Evolutionary conservation across 1,140 invertebrate species (phyloP).

Genomic region (Fopius arisanus): DNA sequence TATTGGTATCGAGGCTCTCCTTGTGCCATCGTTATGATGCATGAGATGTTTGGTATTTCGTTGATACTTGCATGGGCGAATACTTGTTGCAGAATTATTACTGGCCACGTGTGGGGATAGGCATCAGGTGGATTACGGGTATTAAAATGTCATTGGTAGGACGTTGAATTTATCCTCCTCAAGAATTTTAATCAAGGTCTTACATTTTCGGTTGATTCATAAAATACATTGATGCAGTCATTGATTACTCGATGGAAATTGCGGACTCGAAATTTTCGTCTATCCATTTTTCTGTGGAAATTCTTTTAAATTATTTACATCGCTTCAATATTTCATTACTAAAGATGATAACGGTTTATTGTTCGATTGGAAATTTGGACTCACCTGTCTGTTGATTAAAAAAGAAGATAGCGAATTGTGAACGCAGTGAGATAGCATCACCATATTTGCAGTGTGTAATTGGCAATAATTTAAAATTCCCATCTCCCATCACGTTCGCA

Average conservation of each 20-base stretch:
- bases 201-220: no score
- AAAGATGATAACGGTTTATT: background rate
- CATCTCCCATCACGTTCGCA: slow-evolving; percentile 36
- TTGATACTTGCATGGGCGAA: background rate
- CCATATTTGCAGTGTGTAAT: slow-evolving; percentile 61
- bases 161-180: background rate
- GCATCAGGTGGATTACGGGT: slow-evolving; percentile 5
- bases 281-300: background rate
- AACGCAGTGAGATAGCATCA: slow-evolving; percentile 26
- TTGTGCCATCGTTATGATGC: background rate
- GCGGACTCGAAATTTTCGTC: no score
- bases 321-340: no score
- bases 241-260: no score
- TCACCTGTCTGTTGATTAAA: slow-evolving; percentile 10
- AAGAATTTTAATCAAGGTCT: background rate
- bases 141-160: slow-evolving; percentile 1
- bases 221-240: no score
- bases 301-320: background rate
- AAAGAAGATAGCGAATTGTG: slow-evolving; percentile 24
- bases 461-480: slow-evolving; percentile 55
- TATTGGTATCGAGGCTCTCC: slow-evolving; percentile 17
- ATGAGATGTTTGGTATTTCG: background rate
- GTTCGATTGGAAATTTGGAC: background rate
- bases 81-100: background rate
- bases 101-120: background rate